Percentiles rank a stretch among this genome's conserved stretches.
These are phyloP conservation scores for Tetrao urogallus DNA, from an alignment of 2,113 vertebrate species.

Conservation along the genomic window DNA sequence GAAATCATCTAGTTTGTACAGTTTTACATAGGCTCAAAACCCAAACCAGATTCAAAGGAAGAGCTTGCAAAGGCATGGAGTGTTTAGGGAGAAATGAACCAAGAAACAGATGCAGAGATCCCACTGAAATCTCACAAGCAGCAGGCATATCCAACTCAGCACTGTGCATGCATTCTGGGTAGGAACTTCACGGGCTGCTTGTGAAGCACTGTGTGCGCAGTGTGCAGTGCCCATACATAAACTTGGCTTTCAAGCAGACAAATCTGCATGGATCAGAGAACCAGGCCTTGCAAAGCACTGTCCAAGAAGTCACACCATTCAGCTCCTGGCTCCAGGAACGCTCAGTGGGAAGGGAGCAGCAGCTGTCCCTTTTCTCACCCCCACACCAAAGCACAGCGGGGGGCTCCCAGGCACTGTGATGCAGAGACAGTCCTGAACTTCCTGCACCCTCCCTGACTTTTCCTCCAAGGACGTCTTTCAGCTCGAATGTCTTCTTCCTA, in stretches of 20 bases:
- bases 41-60: not conserved
- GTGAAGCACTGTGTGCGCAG: rapidly evolving
- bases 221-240: rapidly evolving
- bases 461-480: not conserved
- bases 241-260: not conserved
- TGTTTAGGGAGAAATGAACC: rapidly evolving
- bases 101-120: not conserved
- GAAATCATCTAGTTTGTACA: not conserved
- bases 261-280: rapidly evolving
- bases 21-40: not conserved
- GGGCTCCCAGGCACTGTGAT: not conserved
- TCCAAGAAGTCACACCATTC: not conserved
- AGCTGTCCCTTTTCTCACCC: not conserved
- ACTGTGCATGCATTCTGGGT: rapidly evolving
- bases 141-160: not conserved
- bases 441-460: not conserved
- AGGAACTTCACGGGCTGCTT: not conserved
- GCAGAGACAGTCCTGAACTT: rapidly evolving
- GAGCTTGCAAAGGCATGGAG: not conserved
- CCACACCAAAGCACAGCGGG: not conserved
- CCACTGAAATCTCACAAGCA: not conserved
- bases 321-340: not conserved
- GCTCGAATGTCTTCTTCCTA: not conserved
- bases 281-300: not conserved
- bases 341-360: rapidly evolving